Evolutionary conservation across 2,888 invertebrate species (phyloP), one percentile per base, ranked within the genome.

Genomic region (Drosophila buzzatii): DNA sequence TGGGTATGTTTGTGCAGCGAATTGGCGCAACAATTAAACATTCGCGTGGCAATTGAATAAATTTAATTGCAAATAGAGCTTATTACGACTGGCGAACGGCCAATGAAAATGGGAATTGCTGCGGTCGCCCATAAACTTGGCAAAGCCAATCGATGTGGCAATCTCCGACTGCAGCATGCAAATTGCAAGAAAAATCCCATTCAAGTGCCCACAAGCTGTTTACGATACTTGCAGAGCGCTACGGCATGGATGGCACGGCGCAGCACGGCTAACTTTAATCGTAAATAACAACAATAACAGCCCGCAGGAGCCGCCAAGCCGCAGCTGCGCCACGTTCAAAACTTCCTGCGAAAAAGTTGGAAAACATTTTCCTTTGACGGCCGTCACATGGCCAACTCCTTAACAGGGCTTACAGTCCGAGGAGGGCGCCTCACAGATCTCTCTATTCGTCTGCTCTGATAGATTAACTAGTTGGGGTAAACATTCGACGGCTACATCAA

Each of bases 251-350:
- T 20, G 3, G 45, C 23, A 8, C 14, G 47, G 47, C 47, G 7
- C 12, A 12, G 49, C 31, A 51, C 31, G 49, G 31, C 49, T 33
- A 85, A 89, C 85, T 87, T 87, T 87, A 73, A 85, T 80, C 85
- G 90, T 85, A 87, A 89, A 85, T 80, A 85, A 79, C 82, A 85
- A 85, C 80, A 89, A 81, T 76, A 87, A 79, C 79, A 89, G 71
- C 42, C 68, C 71, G 62, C 73, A 78, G 82, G 60, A 85, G 65
- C 87, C 70, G 65, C 63, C 71, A 53, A 59, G 80, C 58, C 76
- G 55, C 78, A 75, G 82, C 79, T 81, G 79, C 37, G 62, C 64
- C 65, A 58, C 68, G 70, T 56, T 60, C 53, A 39, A 68, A 77
- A 79, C 66, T 75, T 80, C 16, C 51, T 42, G 18, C 20, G 47